Percentiles rank a stretch among this genome's conserved stretches.
Conservation (phyloP, 2,113 vertebrate species). For the Leptobrachium ailaonicum region DNA sequence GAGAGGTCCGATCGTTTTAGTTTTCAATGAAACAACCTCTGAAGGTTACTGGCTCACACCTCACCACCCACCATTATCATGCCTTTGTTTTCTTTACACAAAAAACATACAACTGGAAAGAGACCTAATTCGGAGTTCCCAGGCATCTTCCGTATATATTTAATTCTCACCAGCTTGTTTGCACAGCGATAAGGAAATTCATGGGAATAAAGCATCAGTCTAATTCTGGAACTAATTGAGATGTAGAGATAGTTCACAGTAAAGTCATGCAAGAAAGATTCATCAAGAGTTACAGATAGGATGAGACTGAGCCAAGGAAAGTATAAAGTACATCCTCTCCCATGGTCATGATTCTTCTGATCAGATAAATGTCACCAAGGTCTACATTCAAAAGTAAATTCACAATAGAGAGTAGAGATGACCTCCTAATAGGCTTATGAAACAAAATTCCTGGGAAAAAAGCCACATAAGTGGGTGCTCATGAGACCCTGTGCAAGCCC, state of each 20-base stretch:
- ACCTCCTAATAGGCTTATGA: too few relatives aligned
- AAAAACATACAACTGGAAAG: background rate
- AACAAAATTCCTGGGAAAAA: too few relatives aligned
- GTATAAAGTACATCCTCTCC: too few relatives aligned
- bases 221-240: background rate
- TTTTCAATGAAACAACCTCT: too few relatives aligned
- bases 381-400: too few relatives aligned
- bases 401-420: too few relatives aligned
- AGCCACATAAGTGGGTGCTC: too few relatives aligned
- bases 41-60: too few relatives aligned
- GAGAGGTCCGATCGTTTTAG: too few relatives aligned
- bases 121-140: background rate
- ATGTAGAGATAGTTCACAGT: constrained; percentile 28
- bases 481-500: too few relatives aligned
- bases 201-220: constrained; percentile 24
- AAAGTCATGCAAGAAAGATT: constrained; percentile 6
- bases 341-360: too few relatives aligned
- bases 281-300: constrained; percentile 24
- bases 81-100: background rate
- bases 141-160: background rate
- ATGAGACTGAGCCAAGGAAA: constrained; percentile 9
- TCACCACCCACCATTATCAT: background rate
- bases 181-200: constrained; percentile 18
- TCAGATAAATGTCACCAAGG: too few relatives aligned
- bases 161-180: constrained; percentile 14